A percentile compares a stretch with the other conserved stretches of the same genome.
Evolutionary conservation across 2,888 invertebrate species (phyloP).

Genomic region (Cecidostiba fungosa): DNA sequence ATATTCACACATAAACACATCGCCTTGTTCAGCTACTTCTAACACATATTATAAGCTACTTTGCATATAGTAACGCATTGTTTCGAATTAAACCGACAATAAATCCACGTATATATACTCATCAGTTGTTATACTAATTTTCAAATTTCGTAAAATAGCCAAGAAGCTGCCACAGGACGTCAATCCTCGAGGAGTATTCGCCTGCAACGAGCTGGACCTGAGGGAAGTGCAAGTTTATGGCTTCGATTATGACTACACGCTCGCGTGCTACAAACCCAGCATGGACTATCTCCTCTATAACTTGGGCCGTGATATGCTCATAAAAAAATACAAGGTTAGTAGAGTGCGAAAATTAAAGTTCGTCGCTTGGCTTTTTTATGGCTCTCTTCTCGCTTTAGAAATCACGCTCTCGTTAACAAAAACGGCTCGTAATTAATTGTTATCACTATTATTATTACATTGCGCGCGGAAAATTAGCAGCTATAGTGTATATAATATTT

Average conservation of each 20-base stretch:
- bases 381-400: background rate
- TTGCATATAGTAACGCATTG: background rate
- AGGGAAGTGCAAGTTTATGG: conserved; percentile 96
- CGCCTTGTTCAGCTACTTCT: background rate
- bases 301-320: conserved; percentile 91
- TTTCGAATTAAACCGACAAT: background rate
- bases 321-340: conserved; percentile 92
- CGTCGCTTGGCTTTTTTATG: background rate
- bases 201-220: conserved; percentile 96
- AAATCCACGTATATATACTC: background rate
- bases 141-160: conserved; percentile 81
- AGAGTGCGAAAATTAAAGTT: background rate
- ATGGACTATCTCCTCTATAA: conserved; percentile 95
- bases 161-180: conserved; percentile 94
- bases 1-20: background rate
- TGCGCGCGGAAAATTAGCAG: no score
- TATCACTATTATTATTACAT: background rate
- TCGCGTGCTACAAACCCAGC: conserved; percentile 96
- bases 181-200: conserved; percentile 93
- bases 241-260: conserved; percentile 99
- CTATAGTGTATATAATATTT: no score
- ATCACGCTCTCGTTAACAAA: background rate
- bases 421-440: background rate
- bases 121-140: background rate
- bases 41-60: background rate